Evolutionary conservation across 1,140 invertebrate genomes (phyloP).

Genomic region (Conus ventricosus): DNA sequence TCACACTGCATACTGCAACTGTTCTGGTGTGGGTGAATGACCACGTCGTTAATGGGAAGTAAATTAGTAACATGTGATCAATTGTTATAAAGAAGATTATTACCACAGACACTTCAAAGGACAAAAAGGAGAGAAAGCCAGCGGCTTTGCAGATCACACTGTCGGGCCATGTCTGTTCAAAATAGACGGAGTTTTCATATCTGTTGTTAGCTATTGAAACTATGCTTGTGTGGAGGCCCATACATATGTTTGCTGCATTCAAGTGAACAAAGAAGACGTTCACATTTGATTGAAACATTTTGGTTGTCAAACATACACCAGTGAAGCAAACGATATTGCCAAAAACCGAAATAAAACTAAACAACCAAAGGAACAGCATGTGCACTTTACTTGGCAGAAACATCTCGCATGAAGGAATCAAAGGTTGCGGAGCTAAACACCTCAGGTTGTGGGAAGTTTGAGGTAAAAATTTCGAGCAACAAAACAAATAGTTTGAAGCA

Average conservation of each 20-base stretch:
- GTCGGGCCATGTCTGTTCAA: background rate
- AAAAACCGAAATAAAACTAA: slow-evolving; percentile 36
- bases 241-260: slow-evolving; percentile 58
- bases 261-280: slow-evolving; percentile 58
- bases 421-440: slow-evolving; percentile 40
- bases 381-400: slow-evolving; percentile 39
- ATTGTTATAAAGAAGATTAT: slow-evolving; percentile 46
- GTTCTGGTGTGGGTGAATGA: background rate
- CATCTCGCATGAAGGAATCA: slow-evolving; percentile 50
- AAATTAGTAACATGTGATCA: slow-evolving; percentile 55
- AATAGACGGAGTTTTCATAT: slow-evolving; percentile 14
- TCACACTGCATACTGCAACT: background rate
- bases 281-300: background rate
- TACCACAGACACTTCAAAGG: slow-evolving; percentile 51
- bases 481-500: slow-evolving; percentile 36
- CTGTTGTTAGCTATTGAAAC: slow-evolving; percentile 52
- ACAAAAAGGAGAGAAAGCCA: slow-evolving; percentile 17
- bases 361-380: slow-evolving; percentile 41
- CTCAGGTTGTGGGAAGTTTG: slow-evolving; percentile 18
- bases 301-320: background rate
- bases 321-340: slow-evolving; percentile 49
- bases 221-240: slow-evolving; percentile 47
- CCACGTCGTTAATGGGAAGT: slow-evolving; percentile 51
- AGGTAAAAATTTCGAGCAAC: background rate
- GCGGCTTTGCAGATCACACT: background rate